Evolutionary conservation across 23 tunicate genomes (phyloP).

Genomic region (Aplidium turbinatum): DNA sequence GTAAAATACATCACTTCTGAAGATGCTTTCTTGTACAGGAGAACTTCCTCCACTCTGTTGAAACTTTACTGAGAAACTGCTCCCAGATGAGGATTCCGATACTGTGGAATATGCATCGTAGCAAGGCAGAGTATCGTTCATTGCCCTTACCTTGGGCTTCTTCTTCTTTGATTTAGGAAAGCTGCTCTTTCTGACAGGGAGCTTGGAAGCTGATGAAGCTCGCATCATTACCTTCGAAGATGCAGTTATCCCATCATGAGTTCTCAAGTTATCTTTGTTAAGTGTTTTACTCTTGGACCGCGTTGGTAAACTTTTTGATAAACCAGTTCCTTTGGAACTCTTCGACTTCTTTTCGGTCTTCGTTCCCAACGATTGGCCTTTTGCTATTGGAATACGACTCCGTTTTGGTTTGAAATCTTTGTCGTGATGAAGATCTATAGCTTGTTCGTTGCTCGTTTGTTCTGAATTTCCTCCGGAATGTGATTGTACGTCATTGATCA

Average conservation of each 20-base stretch:
- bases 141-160: neutral
- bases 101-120: slow-evolving; percentile 45
- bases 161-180: slow-evolving; percentile 24
- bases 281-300: neutral
- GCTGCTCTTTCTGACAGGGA: slow-evolving; percentile 38
- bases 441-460: neutral
- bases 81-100: slow-evolving; percentile 72
- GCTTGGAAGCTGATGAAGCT: slow-evolving; percentile 39
- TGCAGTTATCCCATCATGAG: neutral
- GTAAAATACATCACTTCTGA: slow-evolving; percentile 42
- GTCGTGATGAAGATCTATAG: neutral
- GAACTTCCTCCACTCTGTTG: slow-evolving; percentile 58
- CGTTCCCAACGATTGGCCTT: neutral
- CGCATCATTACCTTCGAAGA: neutral
- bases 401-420: neutral
- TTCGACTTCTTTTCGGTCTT: neutral
- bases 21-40: slow-evolving; percentile 55
- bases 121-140: neutral
- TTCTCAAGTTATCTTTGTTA: slow-evolving; percentile 12
- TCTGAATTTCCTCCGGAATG: no score
- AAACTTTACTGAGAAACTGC: slow-evolving; percentile 35
- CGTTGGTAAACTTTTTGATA: slow-evolving; percentile 26
- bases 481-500: no score
- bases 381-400: slow-evolving; percentile 28
- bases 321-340: neutral